These are phyloP conservation scores for Heteromurus nitidus DNA, from an alignment of 2,888 invertebrate genomes.

Conservation along the genomic window DNA sequence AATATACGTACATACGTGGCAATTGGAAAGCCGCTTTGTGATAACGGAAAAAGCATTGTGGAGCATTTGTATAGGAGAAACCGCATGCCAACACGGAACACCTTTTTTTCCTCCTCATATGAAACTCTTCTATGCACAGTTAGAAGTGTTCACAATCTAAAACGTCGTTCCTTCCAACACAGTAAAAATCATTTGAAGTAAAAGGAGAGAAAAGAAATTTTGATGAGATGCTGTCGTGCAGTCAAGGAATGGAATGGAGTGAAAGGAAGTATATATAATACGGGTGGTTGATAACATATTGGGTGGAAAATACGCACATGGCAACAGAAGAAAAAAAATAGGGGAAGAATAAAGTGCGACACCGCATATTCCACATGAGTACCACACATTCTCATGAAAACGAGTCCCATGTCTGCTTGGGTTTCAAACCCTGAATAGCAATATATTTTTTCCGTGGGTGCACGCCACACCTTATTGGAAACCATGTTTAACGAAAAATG, in stretches of 20 bases:
- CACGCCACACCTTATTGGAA: not conserved
- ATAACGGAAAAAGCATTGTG: conserved; percentile 22
- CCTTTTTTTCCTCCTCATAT: conserved; percentile 4
- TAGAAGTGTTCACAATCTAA: conserved; percentile 39
- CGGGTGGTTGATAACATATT: conserved; percentile 2
- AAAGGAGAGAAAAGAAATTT: conserved; percentile 59
- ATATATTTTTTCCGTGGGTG: not conserved
- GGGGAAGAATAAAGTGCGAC: not conserved
- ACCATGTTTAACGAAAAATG: not conserved
- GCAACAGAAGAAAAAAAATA: not conserved
- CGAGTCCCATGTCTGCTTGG: not conserved
- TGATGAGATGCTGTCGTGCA: conserved; percentile 69
- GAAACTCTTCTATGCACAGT: not conserved
- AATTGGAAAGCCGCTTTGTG: no score
- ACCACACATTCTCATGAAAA: not conserved
- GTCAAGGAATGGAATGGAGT: conserved; percentile 41
- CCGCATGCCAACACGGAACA: conserved; percentile 64
- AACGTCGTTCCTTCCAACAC: not conserved
- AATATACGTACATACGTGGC: no score
- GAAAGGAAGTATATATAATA: no score
- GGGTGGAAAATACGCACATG: not conserved
- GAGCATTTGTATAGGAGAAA: conserved; percentile 30
- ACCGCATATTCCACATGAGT: not conserved
- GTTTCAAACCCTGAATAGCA: not conserved
- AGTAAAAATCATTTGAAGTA: not conserved